These are phyloP conservation scores for Drosophila pegasa DNA, from an alignment of 2,888 invertebrate species.

Conservation along the genomic window DNA sequence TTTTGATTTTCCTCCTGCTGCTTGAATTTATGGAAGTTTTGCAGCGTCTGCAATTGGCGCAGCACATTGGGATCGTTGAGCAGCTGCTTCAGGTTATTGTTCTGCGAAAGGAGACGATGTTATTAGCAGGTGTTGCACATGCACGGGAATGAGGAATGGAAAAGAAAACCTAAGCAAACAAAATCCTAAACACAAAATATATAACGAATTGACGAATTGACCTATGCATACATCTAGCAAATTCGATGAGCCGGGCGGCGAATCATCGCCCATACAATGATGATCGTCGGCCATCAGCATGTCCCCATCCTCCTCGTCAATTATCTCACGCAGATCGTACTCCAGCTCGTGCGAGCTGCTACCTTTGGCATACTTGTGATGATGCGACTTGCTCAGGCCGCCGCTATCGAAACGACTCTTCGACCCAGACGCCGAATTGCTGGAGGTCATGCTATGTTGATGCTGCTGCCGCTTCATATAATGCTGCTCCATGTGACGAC, in stretches of 20 bases:
- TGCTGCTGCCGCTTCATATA: slow-evolving; percentile 85
- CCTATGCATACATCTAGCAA: slow-evolving; percentile 76
- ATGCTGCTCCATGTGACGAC: slow-evolving; percentile 85
- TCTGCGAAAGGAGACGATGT: slow-evolving; percentile 67
- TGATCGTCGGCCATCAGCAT: slow-evolving; percentile 66
- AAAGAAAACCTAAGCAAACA: slow-evolving; percentile 18
- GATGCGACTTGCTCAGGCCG: slow-evolving; percentile 60
- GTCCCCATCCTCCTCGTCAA: slow-evolving; percentile 70
- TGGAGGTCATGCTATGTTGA: slow-evolving; percentile 34
- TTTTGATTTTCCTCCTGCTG: slow-evolving; percentile 89
- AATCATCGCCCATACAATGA: slow-evolving; percentile 76
- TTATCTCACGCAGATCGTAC: slow-evolving; percentile 70
- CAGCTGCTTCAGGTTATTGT: slow-evolving; percentile 84
- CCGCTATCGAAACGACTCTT: slow-evolving; percentile 52
- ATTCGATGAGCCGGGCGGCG: slow-evolving; percentile 78
- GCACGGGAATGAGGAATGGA: not conserved
- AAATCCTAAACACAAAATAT: slow-evolving; percentile 31
- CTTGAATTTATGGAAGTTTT: slow-evolving; percentile 85
- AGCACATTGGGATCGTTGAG: slow-evolving; percentile 95
- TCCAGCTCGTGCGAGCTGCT: slow-evolving; percentile 76
- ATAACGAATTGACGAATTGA: slow-evolving; percentile 15
- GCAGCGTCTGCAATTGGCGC: slow-evolving; percentile 93
- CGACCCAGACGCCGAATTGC: slow-evolving; percentile 36
- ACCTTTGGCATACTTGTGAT: slow-evolving; percentile 72
- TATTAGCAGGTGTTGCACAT: not conserved